phyloP scores from a whole-genome alignment of 2,797 vertebrate species.

The Pangasius djambal region DNA sequence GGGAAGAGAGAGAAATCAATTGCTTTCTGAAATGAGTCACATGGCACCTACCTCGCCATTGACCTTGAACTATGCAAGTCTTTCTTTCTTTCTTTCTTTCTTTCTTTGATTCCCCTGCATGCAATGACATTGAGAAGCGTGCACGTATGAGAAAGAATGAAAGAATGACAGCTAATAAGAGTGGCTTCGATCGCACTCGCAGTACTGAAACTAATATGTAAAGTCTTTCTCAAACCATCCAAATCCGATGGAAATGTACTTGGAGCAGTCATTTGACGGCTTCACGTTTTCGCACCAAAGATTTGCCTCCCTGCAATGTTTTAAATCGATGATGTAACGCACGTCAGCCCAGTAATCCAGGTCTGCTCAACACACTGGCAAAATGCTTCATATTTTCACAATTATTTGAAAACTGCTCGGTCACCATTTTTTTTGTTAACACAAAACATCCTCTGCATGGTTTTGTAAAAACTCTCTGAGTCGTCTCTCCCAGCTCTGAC shows the following conservation, averaged over 20 bases:
- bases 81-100: conserved; percentile 19
- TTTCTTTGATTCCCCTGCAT: background rate
- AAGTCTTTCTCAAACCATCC: background rate
- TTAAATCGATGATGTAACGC: background rate
- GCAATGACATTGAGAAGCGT: no score
- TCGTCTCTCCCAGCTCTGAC: no score
- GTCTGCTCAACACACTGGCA: background rate
- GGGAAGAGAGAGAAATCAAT: conserved; percentile 47
- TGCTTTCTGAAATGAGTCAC: conserved; percentile 49
- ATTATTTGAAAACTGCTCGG: no score
- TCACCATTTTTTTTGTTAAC: no score
- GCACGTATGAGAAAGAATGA: background rate
- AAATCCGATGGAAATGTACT: background rate
- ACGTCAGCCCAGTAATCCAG: no score
- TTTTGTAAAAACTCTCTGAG: no score
- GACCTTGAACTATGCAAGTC: conserved; percentile 68
- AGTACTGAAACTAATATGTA: background rate
- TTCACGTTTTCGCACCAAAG: background rate
- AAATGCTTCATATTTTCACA: background rate
- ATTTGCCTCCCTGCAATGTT: background rate
- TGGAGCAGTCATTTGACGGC: background rate
- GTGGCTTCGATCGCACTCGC: background rate
- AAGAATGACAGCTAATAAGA: background rate
- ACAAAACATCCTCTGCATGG: no score
- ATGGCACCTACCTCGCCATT: conserved; percentile 42